phyloP scores from a whole-genome alignment of 2,113 vertebrate genomes.

The Hemibagrus wyckioides region DNA sequence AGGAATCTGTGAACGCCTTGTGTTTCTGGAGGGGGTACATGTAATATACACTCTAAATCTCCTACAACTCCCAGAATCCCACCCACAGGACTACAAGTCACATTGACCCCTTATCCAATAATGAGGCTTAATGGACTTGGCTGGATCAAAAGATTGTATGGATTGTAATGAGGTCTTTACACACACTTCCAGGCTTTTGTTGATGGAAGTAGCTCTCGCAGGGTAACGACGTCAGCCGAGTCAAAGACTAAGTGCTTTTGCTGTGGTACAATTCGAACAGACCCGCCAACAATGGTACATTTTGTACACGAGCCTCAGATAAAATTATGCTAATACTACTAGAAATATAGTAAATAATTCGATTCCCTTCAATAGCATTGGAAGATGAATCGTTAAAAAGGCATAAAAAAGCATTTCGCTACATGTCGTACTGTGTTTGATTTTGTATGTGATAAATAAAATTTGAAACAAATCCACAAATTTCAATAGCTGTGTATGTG shows the following conservation, averaged over 20 bases:
- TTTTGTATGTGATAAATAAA: too few species aligned
- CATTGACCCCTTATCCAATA: slow-evolving; percentile 75
- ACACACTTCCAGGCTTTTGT: neutral
- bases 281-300: neutral
- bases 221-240: neutral
- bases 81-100: slow-evolving; percentile 81
- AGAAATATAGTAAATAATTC: neutral
- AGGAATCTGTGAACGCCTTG: slow-evolving; percentile 64
- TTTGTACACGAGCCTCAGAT: neutral
- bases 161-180: neutral
- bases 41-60: slow-evolving; percentile 68
- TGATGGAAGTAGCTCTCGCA: neutral
- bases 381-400: too few species aligned
- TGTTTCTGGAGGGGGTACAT: slow-evolving; percentile 64
- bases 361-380: neutral
- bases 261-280: neutral
- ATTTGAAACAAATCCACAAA: too few species aligned
- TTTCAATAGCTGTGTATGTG: too few species aligned
- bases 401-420: too few species aligned
- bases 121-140: slow-evolving; percentile 67
- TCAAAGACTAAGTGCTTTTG: neutral
- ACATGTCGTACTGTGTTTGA: too few species aligned
- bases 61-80: slow-evolving; percentile 69
- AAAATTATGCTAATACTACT: too few species aligned
- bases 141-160: neutral